Base-by-base conservation (phyloP, 1,140 invertebrate species). In the Contarinia nasturtii region DNA sequence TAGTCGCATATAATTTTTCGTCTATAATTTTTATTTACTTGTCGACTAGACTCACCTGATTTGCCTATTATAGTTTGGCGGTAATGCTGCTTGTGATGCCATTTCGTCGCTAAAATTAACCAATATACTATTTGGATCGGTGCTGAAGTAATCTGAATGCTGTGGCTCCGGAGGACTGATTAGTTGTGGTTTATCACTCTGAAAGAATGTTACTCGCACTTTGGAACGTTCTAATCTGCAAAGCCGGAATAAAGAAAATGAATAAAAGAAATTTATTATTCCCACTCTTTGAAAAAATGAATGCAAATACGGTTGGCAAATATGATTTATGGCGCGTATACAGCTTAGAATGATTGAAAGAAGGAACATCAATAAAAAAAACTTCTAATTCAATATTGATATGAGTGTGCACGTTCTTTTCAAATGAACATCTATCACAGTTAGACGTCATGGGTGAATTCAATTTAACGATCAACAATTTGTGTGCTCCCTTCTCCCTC, bases 151-250 rank as follows among this genome's bases (percentile, higher is more conserved):
- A 15, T 17, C n/a, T 33, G 34, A 48, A 18, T 43, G 22, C 42
- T 44, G 21, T n/a, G 40, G 44, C 7, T 59, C 54, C 38, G 57
- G 59, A 52, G 80, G 73, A 52, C 73, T 76, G 52, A 83, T 69
- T 62, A 76, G 76, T 64, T 77, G 73, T 21, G 80, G 79, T 62
- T 77, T 71, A 59, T 75, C 79, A 58, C 77, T 78, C 67, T 83
- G 80, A 67, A 81, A 84, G 66, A 84, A 83, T 46, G 77, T 79
- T 55, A 84, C 81, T 53, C 80, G 77, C 44, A 85, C 81, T 62
- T 77, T 80, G 46, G 77, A 76, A 55, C 75, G 69, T 65, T 77
- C 75, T 61, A 73, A 75, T 66, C 76, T 79, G 71, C 21, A 73
- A 73, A 45, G 46, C n/a, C n/a, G 56, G n/a, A 48, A 52, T 48